phyloP scores from a whole-genome alignment of 1,140 invertebrate genomes.

The Pissodes strobi region DNA sequence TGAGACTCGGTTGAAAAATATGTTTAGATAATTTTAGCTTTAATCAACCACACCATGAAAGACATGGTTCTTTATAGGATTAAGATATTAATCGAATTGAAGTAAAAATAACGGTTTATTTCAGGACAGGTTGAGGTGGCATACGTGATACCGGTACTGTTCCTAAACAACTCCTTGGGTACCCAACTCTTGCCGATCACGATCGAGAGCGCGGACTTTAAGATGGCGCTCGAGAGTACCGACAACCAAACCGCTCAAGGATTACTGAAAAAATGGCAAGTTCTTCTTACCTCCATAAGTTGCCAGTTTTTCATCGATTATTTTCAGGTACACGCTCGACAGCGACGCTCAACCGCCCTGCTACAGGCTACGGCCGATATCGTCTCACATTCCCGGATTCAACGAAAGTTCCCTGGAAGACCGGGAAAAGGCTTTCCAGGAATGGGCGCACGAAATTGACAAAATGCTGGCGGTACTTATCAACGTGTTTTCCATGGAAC shows the following conservation, averaged over 20 bases:
- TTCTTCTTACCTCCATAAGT: neutral
- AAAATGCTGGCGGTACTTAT: conserved; percentile 70
- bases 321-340: conserved; percentile 55
- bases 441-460: conserved; percentile 65
- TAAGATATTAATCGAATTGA: too few species aligned
- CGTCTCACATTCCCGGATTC: conserved; percentile 61
- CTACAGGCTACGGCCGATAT: conserved; percentile 70
- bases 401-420: conserved; percentile 57
- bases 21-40: too few species aligned
- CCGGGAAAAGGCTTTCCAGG: conserved; percentile 58
- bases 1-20: too few species aligned
- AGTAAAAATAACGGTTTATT: too few species aligned
- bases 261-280: conserved; percentile 71
- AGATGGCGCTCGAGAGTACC: conserved; percentile 68
- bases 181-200: conserved; percentile 76
- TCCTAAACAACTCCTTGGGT: conserved; percentile 74
- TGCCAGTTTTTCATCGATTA: neutral
- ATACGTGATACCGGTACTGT: conserved; percentile 74
- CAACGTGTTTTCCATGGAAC: conserved; percentile 71
- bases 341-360: conserved; percentile 70
- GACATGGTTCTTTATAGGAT: too few species aligned
- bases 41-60: too few species aligned
- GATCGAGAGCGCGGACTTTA: conserved; percentile 76
- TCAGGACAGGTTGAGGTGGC: conserved; percentile 71
- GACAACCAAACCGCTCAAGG: conserved; percentile 60